Percentiles rank a stretch among this genome's conserved stretches.
These are phyloP conservation scores for Xyliphius kryptos DNA, from an alignment of 2,113 vertebrate species.

Conservation along the genomic window DNA sequence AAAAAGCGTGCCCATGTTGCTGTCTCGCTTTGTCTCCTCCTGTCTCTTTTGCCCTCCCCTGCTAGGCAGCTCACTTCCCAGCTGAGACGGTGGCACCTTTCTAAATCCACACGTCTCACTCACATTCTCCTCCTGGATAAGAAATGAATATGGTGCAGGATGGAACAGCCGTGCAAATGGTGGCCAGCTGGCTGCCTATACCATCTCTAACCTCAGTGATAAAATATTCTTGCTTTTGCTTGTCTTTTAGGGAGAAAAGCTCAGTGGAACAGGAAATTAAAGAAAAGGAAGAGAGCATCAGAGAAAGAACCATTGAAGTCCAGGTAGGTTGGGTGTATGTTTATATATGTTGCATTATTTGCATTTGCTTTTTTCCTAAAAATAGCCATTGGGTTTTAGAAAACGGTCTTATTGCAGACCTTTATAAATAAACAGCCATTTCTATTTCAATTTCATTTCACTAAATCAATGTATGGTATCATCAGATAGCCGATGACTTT, in stretches of 20 bases:
- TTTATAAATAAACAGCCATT: no score
- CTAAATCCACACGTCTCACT: background rate
- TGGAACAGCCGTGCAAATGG: slow-evolving; percentile 61
- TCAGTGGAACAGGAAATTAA: slow-evolving; percentile 92
- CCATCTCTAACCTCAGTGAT: slow-evolving; percentile 75
- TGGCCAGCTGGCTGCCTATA: slow-evolving; percentile 70
- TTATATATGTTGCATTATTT: background rate
- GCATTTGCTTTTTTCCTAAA: no score
- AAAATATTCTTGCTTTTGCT: slow-evolving; percentile 88
- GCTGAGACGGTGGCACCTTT: slow-evolving; percentile 24
- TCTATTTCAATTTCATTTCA: no score
- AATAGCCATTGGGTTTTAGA: no score
- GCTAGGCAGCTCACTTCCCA: slow-evolving; percentile 49
- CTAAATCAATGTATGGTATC: no score
- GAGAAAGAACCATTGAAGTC: slow-evolving; percentile 82
- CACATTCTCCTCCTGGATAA: slow-evolving; percentile 15
- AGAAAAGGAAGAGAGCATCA: slow-evolving; percentile 90
- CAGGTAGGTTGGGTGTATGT: slow-evolving; percentile 68
- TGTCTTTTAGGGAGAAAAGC: slow-evolving; percentile 95
- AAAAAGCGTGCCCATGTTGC: slow-evolving; percentile 44
- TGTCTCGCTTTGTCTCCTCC: slow-evolving; percentile 31
- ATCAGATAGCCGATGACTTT: no score
- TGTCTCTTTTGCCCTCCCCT: slow-evolving; percentile 19
- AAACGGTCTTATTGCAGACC: no score
- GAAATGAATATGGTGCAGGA: slow-evolving; percentile 69